phyloP scores from a whole-genome alignment of 2,113 vertebrate species.

The Thamnaconus septentrionalis region DNA sequence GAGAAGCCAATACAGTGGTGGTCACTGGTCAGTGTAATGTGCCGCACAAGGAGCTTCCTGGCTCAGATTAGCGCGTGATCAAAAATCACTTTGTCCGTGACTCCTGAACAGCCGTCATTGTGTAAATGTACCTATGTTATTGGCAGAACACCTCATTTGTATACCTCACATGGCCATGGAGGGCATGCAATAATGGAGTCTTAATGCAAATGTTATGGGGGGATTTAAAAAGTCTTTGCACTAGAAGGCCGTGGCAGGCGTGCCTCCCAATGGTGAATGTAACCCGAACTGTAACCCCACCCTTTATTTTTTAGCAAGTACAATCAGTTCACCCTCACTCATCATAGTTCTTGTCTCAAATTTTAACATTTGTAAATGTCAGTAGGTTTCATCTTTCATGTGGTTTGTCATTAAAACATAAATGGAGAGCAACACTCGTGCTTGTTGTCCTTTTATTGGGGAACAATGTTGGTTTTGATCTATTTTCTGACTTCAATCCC shows the following conservation, averaged over 20 bases:
- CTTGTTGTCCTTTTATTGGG: background rate
- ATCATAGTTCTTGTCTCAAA: slow-evolving; percentile 14
- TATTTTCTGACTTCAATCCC: no score
- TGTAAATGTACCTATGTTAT: slow-evolving; percentile 1
- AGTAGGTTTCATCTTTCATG: slow-evolving; percentile 24
- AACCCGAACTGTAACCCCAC: slow-evolving; percentile 21
- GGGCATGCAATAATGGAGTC: slow-evolving; percentile 60
- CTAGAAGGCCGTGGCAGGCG: slow-evolving; percentile 39
- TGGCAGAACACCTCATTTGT: slow-evolving; percentile 33
- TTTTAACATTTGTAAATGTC: slow-evolving; percentile 38
- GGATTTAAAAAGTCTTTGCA: slow-evolving; percentile 51
- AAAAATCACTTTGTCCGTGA: no score
- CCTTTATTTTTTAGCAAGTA: slow-evolving; percentile 39
- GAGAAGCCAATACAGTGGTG: background rate
- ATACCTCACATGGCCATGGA: slow-evolving; percentile 57
- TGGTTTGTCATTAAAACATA: slow-evolving; percentile 52
- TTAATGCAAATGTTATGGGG: slow-evolving; percentile 39
- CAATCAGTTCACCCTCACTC: slow-evolving; percentile 50
- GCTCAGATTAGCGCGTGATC: no score
- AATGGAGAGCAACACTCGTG: slow-evolving; percentile 2
- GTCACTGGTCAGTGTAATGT: no score
- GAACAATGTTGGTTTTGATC: no score
- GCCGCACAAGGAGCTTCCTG: no score
- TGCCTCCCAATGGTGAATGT: slow-evolving; percentile 52
- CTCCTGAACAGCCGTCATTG: background rate